Conservation (phyloP, 1,140 invertebrate species). For the Ooceraea biroi region DNA sequence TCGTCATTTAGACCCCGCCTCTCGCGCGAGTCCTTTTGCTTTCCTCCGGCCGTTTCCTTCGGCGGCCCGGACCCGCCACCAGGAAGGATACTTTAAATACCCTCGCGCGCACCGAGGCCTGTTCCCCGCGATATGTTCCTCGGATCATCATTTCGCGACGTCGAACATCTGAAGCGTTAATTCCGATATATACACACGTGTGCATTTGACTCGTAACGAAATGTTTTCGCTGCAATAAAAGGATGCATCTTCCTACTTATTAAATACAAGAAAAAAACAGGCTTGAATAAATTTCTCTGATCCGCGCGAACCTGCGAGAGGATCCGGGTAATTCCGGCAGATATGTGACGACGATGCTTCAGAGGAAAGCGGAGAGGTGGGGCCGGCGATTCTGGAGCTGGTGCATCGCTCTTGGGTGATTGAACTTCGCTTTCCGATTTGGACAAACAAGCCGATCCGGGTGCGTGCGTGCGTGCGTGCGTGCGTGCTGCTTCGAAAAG, state of each 20-base stretch:
- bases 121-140: not conserved
- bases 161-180: constrained; percentile 13
- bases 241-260: not conserved
- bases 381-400: not conserved
- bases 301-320: not conserved
- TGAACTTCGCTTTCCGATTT: constrained; percentile 44
- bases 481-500: constrained; percentile 22
- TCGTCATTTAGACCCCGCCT: constrained; percentile 71
- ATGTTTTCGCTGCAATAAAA: not conserved
- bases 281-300: not conserved
- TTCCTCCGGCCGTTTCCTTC: constrained; percentile 41
- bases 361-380: not conserved
- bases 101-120: constrained; percentile 11
- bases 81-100: constrained; percentile 70
- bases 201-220: not conserved
- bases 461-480: not conserved
- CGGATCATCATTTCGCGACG: constrained; percentile 25
- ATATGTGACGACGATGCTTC: not conserved
- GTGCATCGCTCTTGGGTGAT: constrained; percentile 33
- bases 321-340: constrained; percentile 10
- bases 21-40: constrained; percentile 66
- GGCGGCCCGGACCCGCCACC: not conserved
- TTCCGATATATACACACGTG: too few species aligned
- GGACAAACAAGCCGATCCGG: constrained; percentile 12
- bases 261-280: not conserved